phyloP scores from a whole-genome alignment of 2,888 invertebrate species.

The Formica aserva region DNA sequence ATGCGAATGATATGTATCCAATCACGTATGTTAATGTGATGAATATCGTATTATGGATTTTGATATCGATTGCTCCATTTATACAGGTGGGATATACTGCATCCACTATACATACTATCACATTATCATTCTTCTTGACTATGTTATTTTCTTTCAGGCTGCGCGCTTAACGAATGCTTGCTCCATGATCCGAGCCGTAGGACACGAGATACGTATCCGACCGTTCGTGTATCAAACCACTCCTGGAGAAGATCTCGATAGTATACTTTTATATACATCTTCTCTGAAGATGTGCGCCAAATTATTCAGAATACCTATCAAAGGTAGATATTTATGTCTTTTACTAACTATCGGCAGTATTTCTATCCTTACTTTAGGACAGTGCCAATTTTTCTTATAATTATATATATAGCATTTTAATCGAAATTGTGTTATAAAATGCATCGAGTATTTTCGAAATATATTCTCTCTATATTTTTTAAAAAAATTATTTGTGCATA shows the following conservation, averaged over 20 bases:
- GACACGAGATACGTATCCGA: slow-evolving; percentile 92
- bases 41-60: slow-evolving; percentile 89
- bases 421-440: background rate
- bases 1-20: slow-evolving; percentile 87
- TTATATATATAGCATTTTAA: background rate
- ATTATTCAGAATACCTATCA: slow-evolving; percentile 91
- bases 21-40: slow-evolving; percentile 88
- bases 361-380: slow-evolving; percentile 90
- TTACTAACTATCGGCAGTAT: slow-evolving; percentile 88
- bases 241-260: slow-evolving; percentile 91
- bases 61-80: slow-evolving; percentile 90
- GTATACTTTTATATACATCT: slow-evolving; percentile 92
- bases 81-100: slow-evolving; percentile 88
- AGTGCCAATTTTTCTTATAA: slow-evolving; percentile 89
- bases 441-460: background rate
- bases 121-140: slow-evolving; percentile 27
- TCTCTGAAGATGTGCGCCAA: slow-evolving; percentile 91
- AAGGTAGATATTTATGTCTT: slow-evolving; percentile 90
- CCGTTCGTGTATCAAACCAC: slow-evolving; percentile 94
- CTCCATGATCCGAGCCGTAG: slow-evolving; percentile 90
- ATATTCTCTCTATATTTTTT: background rate
- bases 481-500: background rate
- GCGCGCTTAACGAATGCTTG: slow-evolving; percentile 92
- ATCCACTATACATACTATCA: background rate
- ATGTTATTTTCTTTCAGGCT: slow-evolving; percentile 87